phyloP scores from a whole-genome alignment of 2,888 invertebrate species.

The Heliconius charithonia region DNA sequence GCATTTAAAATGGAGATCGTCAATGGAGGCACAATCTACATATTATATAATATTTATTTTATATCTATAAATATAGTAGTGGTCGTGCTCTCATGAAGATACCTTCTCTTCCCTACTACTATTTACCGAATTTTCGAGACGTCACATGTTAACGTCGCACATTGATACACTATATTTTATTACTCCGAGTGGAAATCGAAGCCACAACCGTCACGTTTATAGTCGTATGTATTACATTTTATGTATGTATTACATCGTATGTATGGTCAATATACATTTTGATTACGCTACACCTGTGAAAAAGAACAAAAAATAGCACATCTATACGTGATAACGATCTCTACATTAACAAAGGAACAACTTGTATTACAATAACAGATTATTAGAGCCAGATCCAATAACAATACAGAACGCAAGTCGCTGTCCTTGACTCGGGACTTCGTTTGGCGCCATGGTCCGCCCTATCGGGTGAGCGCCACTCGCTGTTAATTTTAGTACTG shows the following conservation, averaged over 20 bases:
- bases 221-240: background rate
- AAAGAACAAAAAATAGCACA: constrained; percentile 28
- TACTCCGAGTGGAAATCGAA: too few relatives aligned
- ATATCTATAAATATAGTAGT: background rate
- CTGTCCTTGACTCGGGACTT: constrained; percentile 69
- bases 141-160: too few relatives aligned
- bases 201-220: too few relatives aligned
- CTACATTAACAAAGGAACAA: constrained; percentile 36
- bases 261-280: background rate
- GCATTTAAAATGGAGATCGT: constrained; percentile 9
- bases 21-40: background rate
- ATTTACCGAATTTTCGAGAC: too few relatives aligned
- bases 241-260: background rate
- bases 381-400: constrained; percentile 37
- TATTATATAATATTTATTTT: background rate
- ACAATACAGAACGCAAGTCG: constrained; percentile 48
- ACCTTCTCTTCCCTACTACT: too few relatives aligned
- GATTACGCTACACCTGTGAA: constrained; percentile 5
- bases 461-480: constrained; percentile 38
- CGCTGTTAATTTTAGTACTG: constrained; percentile 59
- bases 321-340: constrained; percentile 40
- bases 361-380: constrained; percentile 44
- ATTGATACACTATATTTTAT: too few relatives aligned
- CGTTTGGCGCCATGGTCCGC: constrained; percentile 49
- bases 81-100: too few relatives aligned